These are phyloP conservation scores for Spinus olivaceus DNA, from an alignment of 2,797 vertebrate species.

Conservation along the genomic window DNA sequence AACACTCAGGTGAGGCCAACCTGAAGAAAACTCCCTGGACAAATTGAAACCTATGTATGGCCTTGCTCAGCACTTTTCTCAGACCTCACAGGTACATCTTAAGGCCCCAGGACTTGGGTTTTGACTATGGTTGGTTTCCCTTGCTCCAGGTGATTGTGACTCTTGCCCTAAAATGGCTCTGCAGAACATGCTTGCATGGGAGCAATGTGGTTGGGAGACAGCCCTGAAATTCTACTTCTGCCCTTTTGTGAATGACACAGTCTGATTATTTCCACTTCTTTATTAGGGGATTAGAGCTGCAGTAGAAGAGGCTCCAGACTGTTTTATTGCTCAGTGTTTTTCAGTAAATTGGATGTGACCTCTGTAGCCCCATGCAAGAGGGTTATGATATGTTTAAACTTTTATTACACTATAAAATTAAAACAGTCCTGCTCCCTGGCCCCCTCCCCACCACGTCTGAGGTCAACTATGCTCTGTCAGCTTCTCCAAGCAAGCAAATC, in stretches of 20 bases:
- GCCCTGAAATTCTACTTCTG: background rate
- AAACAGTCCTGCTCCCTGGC: background rate
- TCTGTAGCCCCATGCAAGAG: background rate
- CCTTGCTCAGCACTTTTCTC: background rate
- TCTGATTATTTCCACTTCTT: background rate
- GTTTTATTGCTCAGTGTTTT: background rate
- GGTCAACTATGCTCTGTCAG: background rate
- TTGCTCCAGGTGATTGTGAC: background rate
- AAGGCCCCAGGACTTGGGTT: background rate
- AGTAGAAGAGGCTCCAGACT: slow-evolving; percentile 14
- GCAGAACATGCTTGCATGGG: background rate
- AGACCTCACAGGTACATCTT: background rate
- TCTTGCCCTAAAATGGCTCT: background rate
- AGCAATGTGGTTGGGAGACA: background rate
- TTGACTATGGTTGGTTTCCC: background rate
- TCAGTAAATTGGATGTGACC: background rate
- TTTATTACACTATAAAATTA: slow-evolving; percentile 46
- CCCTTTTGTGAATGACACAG: background rate
- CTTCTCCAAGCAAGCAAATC: slow-evolving; percentile 33
- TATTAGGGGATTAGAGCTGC: background rate
- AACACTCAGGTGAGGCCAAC: background rate
- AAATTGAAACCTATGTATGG: background rate
- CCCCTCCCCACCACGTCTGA: background rate
- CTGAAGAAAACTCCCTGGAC: background rate
- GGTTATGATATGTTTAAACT: background rate